Evolutionary conservation across 2,797 vertebrate genomes (phyloP).

Genomic region (Anisognathus igniventris): DNA sequence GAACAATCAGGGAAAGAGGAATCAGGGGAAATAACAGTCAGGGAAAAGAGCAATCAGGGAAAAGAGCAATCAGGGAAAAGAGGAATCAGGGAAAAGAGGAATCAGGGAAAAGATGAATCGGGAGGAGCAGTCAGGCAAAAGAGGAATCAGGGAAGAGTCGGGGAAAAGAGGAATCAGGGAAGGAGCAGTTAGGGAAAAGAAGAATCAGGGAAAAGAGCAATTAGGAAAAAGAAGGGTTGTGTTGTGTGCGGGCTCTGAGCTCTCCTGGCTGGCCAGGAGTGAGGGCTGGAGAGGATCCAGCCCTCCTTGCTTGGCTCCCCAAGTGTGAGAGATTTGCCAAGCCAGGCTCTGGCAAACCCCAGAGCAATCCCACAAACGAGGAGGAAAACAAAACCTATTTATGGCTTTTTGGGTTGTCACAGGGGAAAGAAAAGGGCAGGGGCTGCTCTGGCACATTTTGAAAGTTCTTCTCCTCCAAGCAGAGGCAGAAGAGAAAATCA

Average conservation of each 20-base stretch:
- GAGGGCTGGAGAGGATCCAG: not conserved
- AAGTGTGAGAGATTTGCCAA: not conserved
- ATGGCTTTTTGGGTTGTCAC: not conserved
- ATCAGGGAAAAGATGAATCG: no score
- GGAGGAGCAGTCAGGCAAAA: not conserved
- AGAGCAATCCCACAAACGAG: not conserved
- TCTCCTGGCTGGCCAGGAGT: not conserved
- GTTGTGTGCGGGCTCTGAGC: rapidly evolving
- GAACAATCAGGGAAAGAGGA: rapidly evolving
- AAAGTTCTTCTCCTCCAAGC: not conserved
- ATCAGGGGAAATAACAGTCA: rapidly evolving
- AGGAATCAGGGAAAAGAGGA: no score
- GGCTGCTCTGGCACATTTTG: not conserved
- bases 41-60: not conserved
- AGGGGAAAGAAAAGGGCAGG: not conserved
- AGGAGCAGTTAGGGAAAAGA: not conserved
- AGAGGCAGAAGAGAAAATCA: not conserved
- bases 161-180: not conserved
- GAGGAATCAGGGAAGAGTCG: not conserved
- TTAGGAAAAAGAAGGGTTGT: not conserved
- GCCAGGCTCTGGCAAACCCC: not conserved
- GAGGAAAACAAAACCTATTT: not conserved
- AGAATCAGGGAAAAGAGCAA: not conserved
- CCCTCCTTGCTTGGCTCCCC: not conserved
- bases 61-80: rapidly evolving